A percentile compares a stretch with the other conserved stretches of the same genome.
These are phyloP conservation scores for Acheta domesticus DNA, from an alignment of 2,888 invertebrate species.

Conservation along the genomic window DNA sequence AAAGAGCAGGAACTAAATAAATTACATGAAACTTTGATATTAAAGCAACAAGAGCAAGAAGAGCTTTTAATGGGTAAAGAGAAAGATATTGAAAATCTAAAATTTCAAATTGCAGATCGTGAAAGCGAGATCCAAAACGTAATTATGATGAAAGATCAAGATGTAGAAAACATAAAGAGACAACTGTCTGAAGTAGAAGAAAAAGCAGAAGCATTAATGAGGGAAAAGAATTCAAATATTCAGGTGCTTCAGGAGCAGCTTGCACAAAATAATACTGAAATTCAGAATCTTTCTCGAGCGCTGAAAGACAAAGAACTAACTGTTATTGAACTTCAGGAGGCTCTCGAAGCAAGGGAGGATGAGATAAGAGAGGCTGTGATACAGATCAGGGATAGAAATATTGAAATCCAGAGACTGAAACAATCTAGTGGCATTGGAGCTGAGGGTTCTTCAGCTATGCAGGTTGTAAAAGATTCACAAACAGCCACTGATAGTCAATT, in stretches of 20 bases:
- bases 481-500: not conserved
- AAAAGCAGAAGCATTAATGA: conserved; percentile 38
- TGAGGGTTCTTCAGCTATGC: not conserved
- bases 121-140: conserved; percentile 40
- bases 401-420: not conserved
- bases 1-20: not conserved
- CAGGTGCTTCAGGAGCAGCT: conserved; percentile 38
- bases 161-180: conserved; percentile 41
- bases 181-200: conserved; percentile 39
- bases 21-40: conserved; percentile 20
- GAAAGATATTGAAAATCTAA: conserved; percentile 37
- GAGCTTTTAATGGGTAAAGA: conserved; percentile 22
- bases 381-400: conserved; percentile 38
- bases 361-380: conserved; percentile 53
- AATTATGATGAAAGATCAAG: conserved; percentile 38
- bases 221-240: conserved; percentile 40
- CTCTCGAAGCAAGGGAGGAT: conserved; percentile 59
- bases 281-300: conserved; percentile 11
- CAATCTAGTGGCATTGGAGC: not conserved
- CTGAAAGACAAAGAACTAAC: conserved; percentile 57
- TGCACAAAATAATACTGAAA: conserved; percentile 39
- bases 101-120: conserved; percentile 37
- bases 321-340: conserved; percentile 56
- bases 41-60: conserved; percentile 41
- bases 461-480: not conserved